Evolutionary conservation across 2,113 vertebrate species (phyloP).

Genomic region (Trichechus manatus): DNA sequence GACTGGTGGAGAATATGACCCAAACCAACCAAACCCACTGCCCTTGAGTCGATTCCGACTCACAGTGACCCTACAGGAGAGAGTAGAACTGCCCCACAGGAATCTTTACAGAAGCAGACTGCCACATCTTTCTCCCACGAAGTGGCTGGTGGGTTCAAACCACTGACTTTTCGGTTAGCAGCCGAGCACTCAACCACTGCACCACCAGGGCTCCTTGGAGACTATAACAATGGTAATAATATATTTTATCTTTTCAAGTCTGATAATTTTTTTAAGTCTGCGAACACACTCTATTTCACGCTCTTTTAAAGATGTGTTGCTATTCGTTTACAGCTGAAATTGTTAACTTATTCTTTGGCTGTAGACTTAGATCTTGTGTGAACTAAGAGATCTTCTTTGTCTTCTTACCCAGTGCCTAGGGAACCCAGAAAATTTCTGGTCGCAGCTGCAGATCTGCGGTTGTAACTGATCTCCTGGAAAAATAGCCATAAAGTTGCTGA

Average conservation of each 20-base stretch:
- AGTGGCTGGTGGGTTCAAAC: too few species aligned
- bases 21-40: not conserved
- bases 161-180: not conserved
- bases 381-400: not conserved
- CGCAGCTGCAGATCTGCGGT: constrained; percentile 66
- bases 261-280: not conserved
- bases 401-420: not conserved
- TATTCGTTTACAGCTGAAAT: not conserved
- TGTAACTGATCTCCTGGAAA: constrained; percentile 68
- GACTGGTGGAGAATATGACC: not conserved
- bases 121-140: not conserved
- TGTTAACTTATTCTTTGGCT: constrained; percentile 66
- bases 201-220: not conserved
- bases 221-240: not conserved
- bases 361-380: not conserved
- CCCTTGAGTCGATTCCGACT: not conserved
- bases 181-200: not conserved
- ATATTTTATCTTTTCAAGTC: not conserved
- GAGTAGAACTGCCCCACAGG: not conserved
- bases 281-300: not conserved
- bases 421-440: constrained; percentile 51
- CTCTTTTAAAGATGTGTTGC: not conserved
- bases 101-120: not conserved
- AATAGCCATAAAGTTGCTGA: constrained; percentile 62
- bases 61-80: not conserved